Base-by-base conservation (phyloP, 2,888 invertebrate genomes). In the Hypena proboscidalis region DNA sequence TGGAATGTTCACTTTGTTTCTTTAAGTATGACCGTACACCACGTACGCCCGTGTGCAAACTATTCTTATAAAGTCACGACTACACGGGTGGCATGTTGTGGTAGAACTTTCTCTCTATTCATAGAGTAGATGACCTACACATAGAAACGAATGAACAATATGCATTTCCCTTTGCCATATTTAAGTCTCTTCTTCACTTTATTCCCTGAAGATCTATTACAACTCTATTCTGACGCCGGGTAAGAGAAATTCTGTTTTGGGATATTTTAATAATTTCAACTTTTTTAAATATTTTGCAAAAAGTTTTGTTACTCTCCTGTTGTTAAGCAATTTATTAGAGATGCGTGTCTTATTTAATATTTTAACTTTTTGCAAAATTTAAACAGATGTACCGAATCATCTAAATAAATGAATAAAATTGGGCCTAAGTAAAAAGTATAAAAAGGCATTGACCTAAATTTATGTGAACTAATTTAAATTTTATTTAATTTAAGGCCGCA, bases 81-180 rank as follows among this genome's bases (percentile, higher is more conserved):
- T 37, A 59, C 58, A 40, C 59, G 70, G 68, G 69, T 61, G 70
- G 67, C 61, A 72, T 70, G 71, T 65, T 58, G 70, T 74, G 71
- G 66, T 61, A 50, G 61, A 52, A 54, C 65, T 61, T 70, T 63
- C 68, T 70, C 46, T 69, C 64, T 73, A 55, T 73, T 58, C 54
- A 75, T 77, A 79, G 75, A 70, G 74, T 85, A 85, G 84, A 72
- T 74, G 75, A 76, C 73, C 73, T 77, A 80, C 83, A 83, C 77
- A 76, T 80, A 81, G 80, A 74, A 63, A 70, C 74, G 76, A 72
- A 82, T 80, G 77, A 78, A 69, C 67, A 58, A 80, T 76, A 69
- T 77, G 78, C 83, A 81, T 83, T 67, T 59, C 75, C 77, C 77
- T 76, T 74, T 66, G 69, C 63, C 70, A 71, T 77, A 66, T 74